These are phyloP conservation scores for Cynaeus angustus DNA, from an alignment of 2,888 invertebrate genomes.

Conservation along the genomic window DNA sequence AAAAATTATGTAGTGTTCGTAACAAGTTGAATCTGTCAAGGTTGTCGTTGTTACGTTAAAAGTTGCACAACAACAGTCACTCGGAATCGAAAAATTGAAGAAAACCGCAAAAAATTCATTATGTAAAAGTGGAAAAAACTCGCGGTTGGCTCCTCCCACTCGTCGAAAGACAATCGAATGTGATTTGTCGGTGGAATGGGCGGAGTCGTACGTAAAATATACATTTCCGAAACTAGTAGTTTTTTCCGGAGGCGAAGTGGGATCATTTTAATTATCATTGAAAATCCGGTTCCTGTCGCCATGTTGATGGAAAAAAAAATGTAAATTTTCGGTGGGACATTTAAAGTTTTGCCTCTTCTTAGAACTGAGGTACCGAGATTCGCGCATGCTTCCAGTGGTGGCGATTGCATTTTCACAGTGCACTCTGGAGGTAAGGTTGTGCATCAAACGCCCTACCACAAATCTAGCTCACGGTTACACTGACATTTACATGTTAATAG, in stretches of 20 bases:
- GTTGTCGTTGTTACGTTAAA: background rate
- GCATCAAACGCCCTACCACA: slow-evolving; percentile 69
- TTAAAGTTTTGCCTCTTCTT: slow-evolving; percentile 42
- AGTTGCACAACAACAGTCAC: slow-evolving; percentile 16
- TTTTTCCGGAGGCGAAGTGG: slow-evolving; percentile 9
- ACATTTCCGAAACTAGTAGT: slow-evolving; percentile 30
- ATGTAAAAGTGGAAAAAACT: slow-evolving; percentile 17
- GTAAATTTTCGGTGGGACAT: background rate
- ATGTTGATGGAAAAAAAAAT: slow-evolving; percentile 3
- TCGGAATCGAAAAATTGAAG: background rate
- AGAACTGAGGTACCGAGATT: slow-evolving; percentile 48
- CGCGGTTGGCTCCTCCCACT: slow-evolving; percentile 38
- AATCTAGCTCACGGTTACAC: slow-evolving; percentile 69
- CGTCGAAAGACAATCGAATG: slow-evolving; percentile 31
- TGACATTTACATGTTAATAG: slow-evolving; percentile 70
- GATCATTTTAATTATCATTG: background rate
- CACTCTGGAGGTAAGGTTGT: slow-evolving; percentile 72
- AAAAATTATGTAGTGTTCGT: too few relatives aligned
- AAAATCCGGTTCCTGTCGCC: slow-evolving; percentile 24
- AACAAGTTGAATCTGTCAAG: slow-evolving; percentile 4
- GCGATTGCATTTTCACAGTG: slow-evolving; percentile 70
- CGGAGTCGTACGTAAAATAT: slow-evolving; percentile 21
- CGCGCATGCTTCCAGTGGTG: slow-evolving; percentile 72
- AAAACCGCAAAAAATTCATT: slow-evolving; percentile 24
- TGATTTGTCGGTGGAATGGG: slow-evolving; percentile 32